Base-by-base conservation (phyloP, 2,888 invertebrate genomes). In the Siphlonurus alternatus region DNA sequence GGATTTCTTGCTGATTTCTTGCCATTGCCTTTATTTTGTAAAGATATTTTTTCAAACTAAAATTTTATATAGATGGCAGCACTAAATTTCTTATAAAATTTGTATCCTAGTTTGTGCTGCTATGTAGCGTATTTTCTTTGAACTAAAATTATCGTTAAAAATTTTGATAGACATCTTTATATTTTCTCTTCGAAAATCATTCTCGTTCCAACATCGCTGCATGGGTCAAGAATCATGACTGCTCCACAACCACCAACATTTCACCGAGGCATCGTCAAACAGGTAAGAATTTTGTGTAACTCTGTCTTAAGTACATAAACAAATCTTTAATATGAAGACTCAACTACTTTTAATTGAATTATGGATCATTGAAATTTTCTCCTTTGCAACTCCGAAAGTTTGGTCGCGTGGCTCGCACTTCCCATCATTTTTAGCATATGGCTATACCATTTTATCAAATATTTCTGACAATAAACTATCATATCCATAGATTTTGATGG, bases 251-350 rank as follows among this genome's bases (percentile, higher is more conserved):
- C 73, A 71, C 76, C 75, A 69, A 74, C 74, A 69, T 78, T 10
- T n/a, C 56, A 79, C 74, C 76, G 76, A 72, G 83, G 83, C 70
- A 79, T 81, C 72, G 81, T 83, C 65, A 84, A 83, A 75, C 81
- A 83, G 78, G 83, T 82, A 74, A 77, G 75, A 73, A 22, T 59
- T n/a, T n/a, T n/a, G n/a, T n/a, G n/a, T n/a, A n/a, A n/a, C n/a
- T n/a, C n/a, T n/a, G n/a, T n/a, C n/a, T n/a, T n/a, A n/a, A n/a
- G n/a, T n/a, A n/a, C n/a, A n/a, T n/a, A n/a, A n/a, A n/a, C n/a
- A n/a, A n/a, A n/a, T n/a, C n/a, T n/a, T n/a, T n/a, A n/a, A n/a
- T n/a, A n/a, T n/a, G n/a, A n/a, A n/a, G n/a, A n/a, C n/a, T n/a
- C n/a, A n/a, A n/a, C n/a, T n/a, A n/a, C n/a, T n/a, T n/a, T n/a